Evolutionary conservation across 37 sponge, comb jelly and placozoan species (phyloP).

Genomic region (Ianthella basta): DNA sequence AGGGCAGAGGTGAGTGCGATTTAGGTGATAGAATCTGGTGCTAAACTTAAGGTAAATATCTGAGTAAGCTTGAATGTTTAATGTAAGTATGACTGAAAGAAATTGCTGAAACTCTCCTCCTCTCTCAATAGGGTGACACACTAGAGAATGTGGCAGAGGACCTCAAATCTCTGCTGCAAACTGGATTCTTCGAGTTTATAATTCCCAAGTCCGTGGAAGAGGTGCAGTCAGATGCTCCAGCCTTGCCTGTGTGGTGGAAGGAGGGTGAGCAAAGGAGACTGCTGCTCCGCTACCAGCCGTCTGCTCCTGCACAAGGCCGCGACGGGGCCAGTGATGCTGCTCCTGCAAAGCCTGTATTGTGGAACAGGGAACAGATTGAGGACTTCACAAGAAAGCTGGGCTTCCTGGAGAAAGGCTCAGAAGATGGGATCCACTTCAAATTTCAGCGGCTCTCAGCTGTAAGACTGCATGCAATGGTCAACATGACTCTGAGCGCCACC

Average conservation of each 20-base stretch:
- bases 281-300: conserved; percentile 41
- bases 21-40: no score
- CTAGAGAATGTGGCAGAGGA: conserved; percentile 72
- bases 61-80: no score
- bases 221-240: background rate
- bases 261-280: background rate
- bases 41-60: no score
- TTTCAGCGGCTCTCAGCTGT: conserved; percentile 66
- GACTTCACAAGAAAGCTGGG: conserved; percentile 92
- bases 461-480: background rate
- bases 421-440: conserved; percentile 59
- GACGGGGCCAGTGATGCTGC: background rate
- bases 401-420: conserved; percentile 75
- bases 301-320: background rate
- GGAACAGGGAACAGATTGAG: conserved; percentile 73
- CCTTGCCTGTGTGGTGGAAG: background rate
- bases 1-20: conserved; percentile 65
- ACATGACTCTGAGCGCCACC: background rate
- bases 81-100: no score
- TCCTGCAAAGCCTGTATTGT: background rate
- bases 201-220: conserved; percentile 9
- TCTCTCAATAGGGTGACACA: conserved; percentile 67
- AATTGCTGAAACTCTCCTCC: no score
- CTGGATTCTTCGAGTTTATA: conserved; percentile 69
- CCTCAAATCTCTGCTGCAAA: conserved; percentile 64